Evolutionary conservation across 2,113 vertebrate species (phyloP), one percentile per base, ranked within the genome.

Genomic region (Glaucidium brasilianum): DNA sequence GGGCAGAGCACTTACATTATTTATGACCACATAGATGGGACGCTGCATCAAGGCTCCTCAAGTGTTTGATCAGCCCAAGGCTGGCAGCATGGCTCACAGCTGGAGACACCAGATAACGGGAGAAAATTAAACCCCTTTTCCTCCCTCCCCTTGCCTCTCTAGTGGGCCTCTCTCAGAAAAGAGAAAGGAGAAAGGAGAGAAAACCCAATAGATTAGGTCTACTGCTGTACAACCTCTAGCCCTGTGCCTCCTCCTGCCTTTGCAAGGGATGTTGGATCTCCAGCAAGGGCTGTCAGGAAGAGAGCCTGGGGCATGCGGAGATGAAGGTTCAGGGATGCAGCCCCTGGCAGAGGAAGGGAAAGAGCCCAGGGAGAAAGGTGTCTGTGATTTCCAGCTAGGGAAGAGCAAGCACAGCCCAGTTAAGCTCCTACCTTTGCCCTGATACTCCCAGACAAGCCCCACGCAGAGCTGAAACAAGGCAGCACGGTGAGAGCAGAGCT

Each of bases 401-500:
- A 81, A 9, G 17, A 74, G 29, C 77, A 76, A 78, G 12, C 47
- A 6, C 62, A 73, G 45, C 75, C 18, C 76, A 53, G 66, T 19
- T 41, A 27, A 29, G 59, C 25, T 73, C 71, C 47, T 59, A 5
- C 39, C 32, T 71, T 47, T 75, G 74, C 60, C 47, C 55, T 8
- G 35, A 15, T n/a, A 25, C 30, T 79, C 86, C 47, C 34, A 55
- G 62, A 23, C 23, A 66, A 88, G 58, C n/a, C n/a, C 50, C 15
- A 6, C 0, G 0, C 34, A 17, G 35, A 78, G 25, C 20, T 0
- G 2, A 63, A 20, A 27, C 26, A 23, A 41, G 16, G 53, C 41
- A 62, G 55, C 30, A 37, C 12, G 0, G 2, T 0, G 3, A 62
- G 19, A 45, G 75, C 53, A 25, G 41, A 41, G 50, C 35, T 52